phyloP scores from a whole-genome alignment of 2,113 vertebrate species.

The Chaetodon auriga region DNA sequence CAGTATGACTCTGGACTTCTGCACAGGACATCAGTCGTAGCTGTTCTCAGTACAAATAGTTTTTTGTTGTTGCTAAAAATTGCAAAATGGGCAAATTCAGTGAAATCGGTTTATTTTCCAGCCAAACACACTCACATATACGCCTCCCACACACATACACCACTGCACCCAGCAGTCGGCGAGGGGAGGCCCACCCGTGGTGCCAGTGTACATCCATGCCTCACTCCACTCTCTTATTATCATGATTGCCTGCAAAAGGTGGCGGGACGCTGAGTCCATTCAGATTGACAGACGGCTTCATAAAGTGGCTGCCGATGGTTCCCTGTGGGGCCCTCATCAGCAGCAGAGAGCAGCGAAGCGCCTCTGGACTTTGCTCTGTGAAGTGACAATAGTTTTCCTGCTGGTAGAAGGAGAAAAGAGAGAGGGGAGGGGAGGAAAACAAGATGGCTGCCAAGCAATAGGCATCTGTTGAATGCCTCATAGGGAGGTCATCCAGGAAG shows the following conservation, averaged over 20 bases:
- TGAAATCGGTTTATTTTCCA: not conserved
- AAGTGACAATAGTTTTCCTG: conserved; percentile 65
- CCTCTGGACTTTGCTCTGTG: conserved; percentile 65
- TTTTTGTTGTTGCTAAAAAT: conserved; percentile 15
- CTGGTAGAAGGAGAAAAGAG: conserved; percentile 39
- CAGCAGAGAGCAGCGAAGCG: conserved; percentile 51
- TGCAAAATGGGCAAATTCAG: not conserved
- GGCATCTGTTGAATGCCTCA: conserved; percentile 57
- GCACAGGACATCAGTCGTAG: not conserved
- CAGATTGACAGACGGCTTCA: conserved; percentile 68
- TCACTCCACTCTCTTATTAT: conserved; percentile 69
- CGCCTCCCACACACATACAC: not conserved
- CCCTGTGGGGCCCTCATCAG: conserved; percentile 74
- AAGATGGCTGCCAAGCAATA: conserved; percentile 70
- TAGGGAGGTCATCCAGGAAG: conserved; percentile 68
- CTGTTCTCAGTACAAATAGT: conserved; percentile 15
- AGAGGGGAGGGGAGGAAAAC: conserved; percentile 37
- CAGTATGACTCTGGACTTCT: not conserved
- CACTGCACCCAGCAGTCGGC: conserved; percentile 26
- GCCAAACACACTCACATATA: not conserved
- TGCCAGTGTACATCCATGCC: conserved; percentile 51
- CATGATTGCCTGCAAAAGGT: conserved; percentile 61
- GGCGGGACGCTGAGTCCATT: conserved; percentile 58
- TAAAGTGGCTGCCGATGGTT: conserved; percentile 61
- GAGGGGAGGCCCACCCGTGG: conserved; percentile 43